Evolutionary conservation across 1,140 invertebrate genomes (phyloP), one percentile per base, ranked within the genome.

Genomic region (Bombus vancouverensis): DNA sequence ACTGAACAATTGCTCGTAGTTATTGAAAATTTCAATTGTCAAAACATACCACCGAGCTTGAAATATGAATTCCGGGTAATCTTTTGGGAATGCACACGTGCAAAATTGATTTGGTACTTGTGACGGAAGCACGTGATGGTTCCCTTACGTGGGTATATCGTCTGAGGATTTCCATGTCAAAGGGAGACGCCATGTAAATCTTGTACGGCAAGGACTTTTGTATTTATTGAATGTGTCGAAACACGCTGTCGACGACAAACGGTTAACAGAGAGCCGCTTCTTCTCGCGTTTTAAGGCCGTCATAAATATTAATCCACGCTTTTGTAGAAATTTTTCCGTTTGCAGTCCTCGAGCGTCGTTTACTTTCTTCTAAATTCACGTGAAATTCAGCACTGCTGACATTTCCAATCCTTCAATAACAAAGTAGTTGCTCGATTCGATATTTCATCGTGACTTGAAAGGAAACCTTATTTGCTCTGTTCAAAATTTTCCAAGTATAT

Each of bases 141-240:
- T 22, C 34, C 84, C 66, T 66, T 73, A 34, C 18, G 25, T 59
- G 47, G 47, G 8, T 62, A 57, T 39, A 47, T 70, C 13, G 47
- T 25, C 77, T 59, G 47, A 42, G 68, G 73, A 87, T 87, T 62
- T 88, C 62, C 81, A 84, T 84, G 39, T 68, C 37, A 88, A 88
- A 88, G 75, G n/a, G 22, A 62, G 18, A 68, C n/a, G 37, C 42
- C 37, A 37, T 75, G 65, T 75, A 65, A 71, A 79, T 87, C 42
- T 79, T 88, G 47, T 44, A 80, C 70, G 34, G 62, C 78, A 34
- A 34, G 53, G 73, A 81, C 80, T 73, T 73, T 73, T 74, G 28
- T 72, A 62, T 39, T 62, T 59, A 42, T 81, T 59, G 44, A 59
- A 34, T 32, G 28, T 44, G 44, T 62, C 8, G 34, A 62, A 39